Evolutionary conservation across 2,888 invertebrate genomes (phyloP).

Genomic region (Acanthosepion esculentum): DNA sequence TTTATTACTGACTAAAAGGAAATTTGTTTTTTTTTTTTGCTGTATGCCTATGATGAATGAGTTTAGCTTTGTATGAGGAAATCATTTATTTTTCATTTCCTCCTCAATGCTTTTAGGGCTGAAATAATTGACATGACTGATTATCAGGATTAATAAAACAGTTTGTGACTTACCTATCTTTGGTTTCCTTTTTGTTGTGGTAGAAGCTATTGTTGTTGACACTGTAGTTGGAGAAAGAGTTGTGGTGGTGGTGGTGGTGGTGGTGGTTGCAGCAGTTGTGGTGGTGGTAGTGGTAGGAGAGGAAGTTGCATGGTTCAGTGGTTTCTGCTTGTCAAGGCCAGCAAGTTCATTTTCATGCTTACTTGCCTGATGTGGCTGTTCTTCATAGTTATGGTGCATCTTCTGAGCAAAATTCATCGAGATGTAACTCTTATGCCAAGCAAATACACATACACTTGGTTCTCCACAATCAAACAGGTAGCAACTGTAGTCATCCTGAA

Average conservation of each 20-base stretch:
- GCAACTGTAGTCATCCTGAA: constrained; percentile 64
- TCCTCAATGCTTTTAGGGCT: no score
- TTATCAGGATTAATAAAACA: no score
- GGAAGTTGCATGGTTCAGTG: background rate
- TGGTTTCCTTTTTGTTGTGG: constrained; percentile 39
- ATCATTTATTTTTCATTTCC: no score
- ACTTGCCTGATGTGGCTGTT: constrained; percentile 51
- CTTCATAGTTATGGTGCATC: constrained; percentile 50
- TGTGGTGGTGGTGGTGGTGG: constrained; percentile 52
- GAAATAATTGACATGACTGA: no score
- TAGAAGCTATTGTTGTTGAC: constrained; percentile 51
- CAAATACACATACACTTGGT: constrained; percentile 61
- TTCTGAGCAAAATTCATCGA: constrained; percentile 54
- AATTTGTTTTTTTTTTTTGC: no score
- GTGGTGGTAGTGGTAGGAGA: constrained; percentile 38
- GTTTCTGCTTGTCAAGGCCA: constrained; percentile 50
- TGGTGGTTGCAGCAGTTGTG: constrained; percentile 49
- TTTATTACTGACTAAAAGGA: no score
- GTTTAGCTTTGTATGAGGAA: no score
- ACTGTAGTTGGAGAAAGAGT: constrained; percentile 50
- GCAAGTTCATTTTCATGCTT: constrained; percentile 58
- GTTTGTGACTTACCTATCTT: constrained; percentile 39
- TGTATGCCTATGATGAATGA: no score
- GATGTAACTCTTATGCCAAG: constrained; percentile 60
- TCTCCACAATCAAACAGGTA: constrained; percentile 67